Conservation (phyloP, 1,140 invertebrate genomes). For the Centruroides sculpturatus region DNA sequence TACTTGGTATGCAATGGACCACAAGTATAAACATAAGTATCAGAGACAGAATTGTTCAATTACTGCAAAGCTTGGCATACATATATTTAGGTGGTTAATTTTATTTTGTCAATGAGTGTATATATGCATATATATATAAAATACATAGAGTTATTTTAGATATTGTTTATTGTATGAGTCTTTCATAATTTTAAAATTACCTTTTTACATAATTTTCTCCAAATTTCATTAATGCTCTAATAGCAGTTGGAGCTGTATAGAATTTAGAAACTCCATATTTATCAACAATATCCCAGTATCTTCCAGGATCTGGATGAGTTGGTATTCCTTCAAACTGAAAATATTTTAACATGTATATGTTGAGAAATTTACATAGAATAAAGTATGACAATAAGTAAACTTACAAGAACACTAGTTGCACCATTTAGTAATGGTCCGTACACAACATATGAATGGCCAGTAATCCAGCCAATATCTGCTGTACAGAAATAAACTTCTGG, state of each 20-base stretch:
- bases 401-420: conserved; percentile 49
- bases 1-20: too few relatives aligned
- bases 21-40: too few relatives aligned
- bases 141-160: too few relatives aligned
- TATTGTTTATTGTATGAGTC: too few relatives aligned
- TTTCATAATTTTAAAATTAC: conserved; percentile 8
- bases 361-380: too few relatives aligned
- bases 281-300: conserved; percentile 83
- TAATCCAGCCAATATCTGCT: conserved; percentile 97
- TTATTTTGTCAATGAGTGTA: too few relatives aligned
- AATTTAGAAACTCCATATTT: conserved; percentile 93
- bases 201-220: conserved; percentile 40
- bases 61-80: too few relatives aligned
- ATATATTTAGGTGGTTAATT: too few relatives aligned
- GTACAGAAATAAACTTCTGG: conserved; percentile 93
- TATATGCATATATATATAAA: too few relatives aligned
- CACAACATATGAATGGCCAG: conserved; percentile 91
- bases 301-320: conserved; percentile 56
- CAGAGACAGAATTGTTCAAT: not conserved
- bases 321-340: conserved; percentile 89
- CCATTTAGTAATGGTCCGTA: conserved; percentile 88
- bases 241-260: conserved; percentile 96
- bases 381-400: not conserved
- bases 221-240: conserved; percentile 86
- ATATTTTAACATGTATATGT: not conserved